Evolutionary conservation across 2,888 invertebrate species (phyloP).

Genomic region (Eurytoma adleriae): DNA sequence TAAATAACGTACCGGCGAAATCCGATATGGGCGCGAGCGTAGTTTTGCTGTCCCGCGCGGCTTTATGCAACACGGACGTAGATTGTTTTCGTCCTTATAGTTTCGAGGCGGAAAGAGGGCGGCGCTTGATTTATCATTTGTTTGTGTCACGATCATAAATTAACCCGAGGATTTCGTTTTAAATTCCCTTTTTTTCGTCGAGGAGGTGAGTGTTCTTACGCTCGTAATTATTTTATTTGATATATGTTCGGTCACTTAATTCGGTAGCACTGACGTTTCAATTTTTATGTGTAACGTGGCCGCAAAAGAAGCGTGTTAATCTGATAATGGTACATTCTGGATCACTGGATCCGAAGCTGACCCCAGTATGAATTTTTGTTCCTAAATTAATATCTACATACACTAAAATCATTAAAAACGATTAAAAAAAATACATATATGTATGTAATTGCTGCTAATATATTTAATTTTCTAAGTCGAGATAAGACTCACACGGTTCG

Average conservation of each 20-base stretch:
- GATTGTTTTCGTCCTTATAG: not conserved
- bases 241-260: not conserved
- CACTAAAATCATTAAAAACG: too few relatives aligned
- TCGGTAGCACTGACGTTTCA: too few relatives aligned
- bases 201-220: not conserved
- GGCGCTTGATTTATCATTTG: constrained; percentile 1
- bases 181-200: not conserved
- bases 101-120: not conserved
- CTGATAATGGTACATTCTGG: too few relatives aligned
- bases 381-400: too few relatives aligned
- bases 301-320: too few relatives aligned
- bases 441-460: too few relatives aligned
- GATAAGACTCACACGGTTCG: too few relatives aligned
- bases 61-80: not conserved
- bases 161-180: not conserved
- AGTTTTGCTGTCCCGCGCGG: not conserved
- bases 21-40: constrained; percentile 20
- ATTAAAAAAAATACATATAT: too few relatives aligned
- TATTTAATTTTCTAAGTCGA: too few relatives aligned
- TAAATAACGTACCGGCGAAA: constrained; percentile 41
- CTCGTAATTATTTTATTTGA: not conserved
- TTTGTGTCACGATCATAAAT: not conserved
- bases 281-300: too few relatives aligned
- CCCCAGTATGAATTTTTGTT: too few relatives aligned
- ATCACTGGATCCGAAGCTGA: too few relatives aligned